Evolutionary conservation across 2,888 invertebrate species (phyloP), one percentile per base, ranked within the genome.

Genomic region (Pyrgus malvae): DNA sequence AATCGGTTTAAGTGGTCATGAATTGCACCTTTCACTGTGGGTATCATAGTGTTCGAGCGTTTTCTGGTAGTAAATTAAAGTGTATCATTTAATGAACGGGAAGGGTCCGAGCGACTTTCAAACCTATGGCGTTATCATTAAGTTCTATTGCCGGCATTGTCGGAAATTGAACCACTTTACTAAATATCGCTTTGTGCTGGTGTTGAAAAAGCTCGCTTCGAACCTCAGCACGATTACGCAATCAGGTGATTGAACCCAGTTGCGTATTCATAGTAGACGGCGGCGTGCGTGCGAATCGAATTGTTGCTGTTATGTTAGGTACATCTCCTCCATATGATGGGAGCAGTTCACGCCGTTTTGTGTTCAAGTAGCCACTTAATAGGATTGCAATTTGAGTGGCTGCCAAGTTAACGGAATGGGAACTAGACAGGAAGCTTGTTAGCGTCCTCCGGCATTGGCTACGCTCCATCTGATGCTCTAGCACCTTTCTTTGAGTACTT

Each of bases 171-270:
- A 35, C 35, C 19, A 14, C 12, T 29, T 29, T 8, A 29, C n/a
- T 21, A 4, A 45, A 38, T 31, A 31, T 21, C 21, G 14, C 48
- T 37, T 27, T 48, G 48, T 31, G 21, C 33, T 45, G 16, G 31
- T 42, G 33, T 71, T 74, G 74, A 72, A 78, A 78, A 66, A 66
- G 68, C 63, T 60, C 58, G 57, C 64, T 17, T 25, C 27, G 31
- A 45, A 19, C 38, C 65, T 60, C 63, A 66, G 56, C 60, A 63
- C 64, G 66, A 68, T 83, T 80, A 71, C 76, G 80, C 75, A 81
- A 82, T 70, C 72, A 68, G 80, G 79, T 78, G 68, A 68, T 69
- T 80, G 81, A 81, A 81, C 81, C 66, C 67, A 31, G 66, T 69
- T 70, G 70, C 69, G 71, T 74, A 70, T 66, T 68, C 65, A 42